Percentiles rank a stretch among this genome's conserved stretches.
These are phyloP conservation scores for Tinamus guttatus DNA, from an alignment of 2,113 vertebrate genomes.

Conservation along the genomic window DNA sequence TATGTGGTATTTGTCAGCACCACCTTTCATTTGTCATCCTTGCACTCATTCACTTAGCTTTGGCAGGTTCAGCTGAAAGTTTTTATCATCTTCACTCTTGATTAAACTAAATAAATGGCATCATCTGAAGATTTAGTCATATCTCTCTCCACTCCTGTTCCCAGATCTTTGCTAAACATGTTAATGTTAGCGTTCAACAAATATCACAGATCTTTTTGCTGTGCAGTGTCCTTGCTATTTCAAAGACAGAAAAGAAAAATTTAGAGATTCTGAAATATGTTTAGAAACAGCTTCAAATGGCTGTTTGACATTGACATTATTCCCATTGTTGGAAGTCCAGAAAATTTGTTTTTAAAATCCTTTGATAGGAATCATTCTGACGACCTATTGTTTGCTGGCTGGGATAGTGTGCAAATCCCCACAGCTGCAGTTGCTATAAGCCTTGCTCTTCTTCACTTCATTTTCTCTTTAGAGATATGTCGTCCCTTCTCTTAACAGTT, in stretches of 20 bases:
- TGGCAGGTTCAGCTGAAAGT: neutral
- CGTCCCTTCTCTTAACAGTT: neutral
- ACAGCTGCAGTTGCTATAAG: neutral
- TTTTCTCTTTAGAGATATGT: neutral
- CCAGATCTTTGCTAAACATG: neutral
- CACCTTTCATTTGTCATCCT: neutral
- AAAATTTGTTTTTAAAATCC: neutral
- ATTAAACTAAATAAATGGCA: conserved; percentile 25
- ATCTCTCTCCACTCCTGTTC: neutral
- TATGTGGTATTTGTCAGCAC: neutral
- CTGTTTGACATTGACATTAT: neutral
- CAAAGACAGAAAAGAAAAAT: neutral
- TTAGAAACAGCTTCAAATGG: neutral
- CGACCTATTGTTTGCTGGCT: neutral
- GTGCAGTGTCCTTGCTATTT: neutral
- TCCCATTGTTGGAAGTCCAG: neutral
- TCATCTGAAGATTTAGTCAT: neutral
- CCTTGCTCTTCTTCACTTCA: neutral
- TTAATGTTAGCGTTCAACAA: neutral
- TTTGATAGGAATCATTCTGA: neutral
- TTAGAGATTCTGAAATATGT: neutral
- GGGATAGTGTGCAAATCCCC: neutral
- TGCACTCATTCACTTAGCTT: neutral
- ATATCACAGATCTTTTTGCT: neutral
- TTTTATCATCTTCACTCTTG: neutral